Evolutionary conservation across 2,797 vertebrate species (phyloP).

Genomic region (Sylvilagus floridanus): DNA sequence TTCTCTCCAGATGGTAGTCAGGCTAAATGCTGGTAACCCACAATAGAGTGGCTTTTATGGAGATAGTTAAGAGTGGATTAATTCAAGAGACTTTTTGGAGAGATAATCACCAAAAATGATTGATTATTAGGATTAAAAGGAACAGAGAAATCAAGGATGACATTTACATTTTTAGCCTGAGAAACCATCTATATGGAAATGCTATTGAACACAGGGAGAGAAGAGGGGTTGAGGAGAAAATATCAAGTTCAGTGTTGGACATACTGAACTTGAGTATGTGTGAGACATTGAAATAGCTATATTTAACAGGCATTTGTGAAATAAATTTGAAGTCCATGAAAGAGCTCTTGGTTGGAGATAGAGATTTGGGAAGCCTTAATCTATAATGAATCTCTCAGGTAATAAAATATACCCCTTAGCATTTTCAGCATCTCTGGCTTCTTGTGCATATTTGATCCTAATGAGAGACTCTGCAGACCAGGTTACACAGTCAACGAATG

Average conservation of each 20-base stretch:
- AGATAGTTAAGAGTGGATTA: not conserved
- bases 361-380: not conserved
- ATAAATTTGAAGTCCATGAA: slow-evolving; percentile 26
- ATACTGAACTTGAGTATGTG: not conserved
- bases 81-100: not conserved
- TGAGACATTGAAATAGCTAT: not conserved
- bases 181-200: not conserved
- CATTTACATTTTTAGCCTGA: not conserved
- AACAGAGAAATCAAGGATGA: not conserved
- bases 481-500: slow-evolving; percentile 3
- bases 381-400: not conserved
- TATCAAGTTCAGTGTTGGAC: not conserved
- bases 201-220: not conserved
- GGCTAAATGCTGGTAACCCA: not conserved
- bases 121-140: not conserved
- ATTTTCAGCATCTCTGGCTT: not conserved
- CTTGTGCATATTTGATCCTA: not conserved
- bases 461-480: not conserved
- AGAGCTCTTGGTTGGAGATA: not conserved
- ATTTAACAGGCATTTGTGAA: not conserved
- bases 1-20: not conserved
- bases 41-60: not conserved
- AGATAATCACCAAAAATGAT: not conserved
- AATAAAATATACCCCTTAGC: slow-evolving; percentile 23
- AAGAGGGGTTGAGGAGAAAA: not conserved